Evolutionary conservation across 2,797 vertebrate genomes (phyloP), one percentile per base, ranked within the genome.

Genomic region (Pangasius larnaudii): DNA sequence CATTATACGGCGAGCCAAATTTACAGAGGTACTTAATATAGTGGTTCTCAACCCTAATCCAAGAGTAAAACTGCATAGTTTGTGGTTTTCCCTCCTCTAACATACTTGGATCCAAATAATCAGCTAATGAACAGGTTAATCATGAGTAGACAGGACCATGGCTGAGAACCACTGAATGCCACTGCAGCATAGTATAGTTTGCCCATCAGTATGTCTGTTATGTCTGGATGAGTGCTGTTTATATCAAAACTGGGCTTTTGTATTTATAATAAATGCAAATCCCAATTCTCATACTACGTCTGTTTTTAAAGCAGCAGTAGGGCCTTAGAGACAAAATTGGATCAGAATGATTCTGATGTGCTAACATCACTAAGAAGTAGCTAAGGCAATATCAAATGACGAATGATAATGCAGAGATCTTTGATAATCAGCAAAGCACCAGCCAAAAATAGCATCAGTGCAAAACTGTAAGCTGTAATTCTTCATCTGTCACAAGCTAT

Each of bases 371-470:
- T 82, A 5, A 46, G 39, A 18, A 5, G 27, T 63, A 46, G 36
- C 39, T 82, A 63, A 46, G 27, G 39, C 58, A 82, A n/a, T 63
- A 82, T 63, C 39, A 63, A 63, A 82, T 19, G 36, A 81, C 56
- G 61, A 84, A 77, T 77, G 46, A 39, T 88, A 81, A 87, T 83
- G 79, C 56, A 79, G 33, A 79, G 36, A 85, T 69, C 82, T 79
- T 30, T 79, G 72, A 84, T 24, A 74, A 84, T 69, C n/a, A 78
- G 80, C 61, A 56, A 11, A 84, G 72, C 24, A 84, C 63, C 24
- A 77, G 63, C 58, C 24, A 77, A 61, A 72, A 83, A 42, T 77
- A 88, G 72, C 87, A 84, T 78, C 51, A 61, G 65, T 72, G 65
- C 65, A n/a, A 42, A 79, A 56, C n/a, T 56, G 18, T 56, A 51